Base-by-base conservation (phyloP, 2,113 vertebrate species). In the Oreochromis aureus region DNA sequence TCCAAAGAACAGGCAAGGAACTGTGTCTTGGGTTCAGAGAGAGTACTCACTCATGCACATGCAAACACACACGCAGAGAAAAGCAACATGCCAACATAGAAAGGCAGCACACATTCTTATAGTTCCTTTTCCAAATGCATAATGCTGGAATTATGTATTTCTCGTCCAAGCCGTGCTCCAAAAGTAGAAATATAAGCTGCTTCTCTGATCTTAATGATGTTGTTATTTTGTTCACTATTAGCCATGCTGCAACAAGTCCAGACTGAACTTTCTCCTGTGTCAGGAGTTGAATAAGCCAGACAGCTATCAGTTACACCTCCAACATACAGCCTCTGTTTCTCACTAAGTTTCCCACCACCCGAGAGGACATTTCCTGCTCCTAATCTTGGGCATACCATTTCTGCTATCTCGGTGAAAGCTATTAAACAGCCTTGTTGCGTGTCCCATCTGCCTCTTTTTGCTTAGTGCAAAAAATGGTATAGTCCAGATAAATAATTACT, bases 361-460 rank as follows among this genome's bases (percentile, higher is more conserved):
- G 89, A 94, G 90, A 95, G 88, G 88, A 87, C 84, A 80, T 91
- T 93, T 94, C 91, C 93, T 91, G 78, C 39, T 44, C 80, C 87
- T 94, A 93, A 94, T 95, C 93, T 89, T 6, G 39, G 88, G 81
- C 93, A 86, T 85, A 84, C 82, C 80, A 13, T 93, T 86, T 93
- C 90, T 93, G 87, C 94, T 94, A 93, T 93, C 91, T 93, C 12
- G 82, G 86, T 39, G 76, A 95, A 93, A 93, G 92, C 89, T 94
- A 91, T 91, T 93, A 92, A 94, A 88, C 91, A 88, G 88, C 87
- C 81, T 41, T 10, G 81, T 51, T 86, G 86, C 56, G 4, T 86
- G 83, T 81, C 85, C 82, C 27, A 4, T 80, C 80, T 54, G 36
- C 73, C 89, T 85, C 59, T 5, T 39, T 86, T 76, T 79, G 78